Percentiles rank a stretch among this genome's conserved stretches.
These are phyloP conservation scores for Mormyrus hasselquistii DNA, from an alignment of 2,797 vertebrate genomes.

Conservation along the genomic window DNA sequence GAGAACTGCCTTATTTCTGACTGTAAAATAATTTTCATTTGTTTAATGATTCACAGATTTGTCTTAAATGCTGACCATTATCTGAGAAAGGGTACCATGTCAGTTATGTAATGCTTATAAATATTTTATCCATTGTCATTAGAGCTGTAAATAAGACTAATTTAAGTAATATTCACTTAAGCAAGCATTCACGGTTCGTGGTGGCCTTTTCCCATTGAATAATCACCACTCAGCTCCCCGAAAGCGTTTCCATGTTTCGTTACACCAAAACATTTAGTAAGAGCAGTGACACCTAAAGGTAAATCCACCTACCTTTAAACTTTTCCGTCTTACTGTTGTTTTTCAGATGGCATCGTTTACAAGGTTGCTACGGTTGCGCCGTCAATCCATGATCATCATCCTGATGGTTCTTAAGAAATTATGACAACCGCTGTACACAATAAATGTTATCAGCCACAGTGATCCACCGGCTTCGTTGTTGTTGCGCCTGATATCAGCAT, in stretches of 20 bases:
- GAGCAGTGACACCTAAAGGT: neutral
- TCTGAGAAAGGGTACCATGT: neutral
- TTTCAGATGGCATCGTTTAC: neutral
- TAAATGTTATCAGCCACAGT: neutral
- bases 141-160: neutral
- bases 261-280: neutral
- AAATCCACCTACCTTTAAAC: neutral
- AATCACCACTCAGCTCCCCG: neutral
- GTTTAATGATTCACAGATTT: neutral
- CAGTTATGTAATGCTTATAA: neutral
- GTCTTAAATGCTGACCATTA: neutral
- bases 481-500: neutral
- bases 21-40: neutral
- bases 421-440: neutral
- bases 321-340: neutral
- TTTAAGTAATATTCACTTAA: neutral
- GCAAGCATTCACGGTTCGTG: neutral
- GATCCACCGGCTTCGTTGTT: neutral
- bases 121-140: neutral
- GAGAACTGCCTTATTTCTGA: neutral
- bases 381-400: neutral
- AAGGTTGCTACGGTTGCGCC: neutral
- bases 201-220: neutral
- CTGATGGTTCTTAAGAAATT: neutral
- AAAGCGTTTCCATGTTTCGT: neutral